These are phyloP conservation scores for Zoanthus gigantus DNA, from an alignment of 92 coral and sea anemone genomes.

Conservation along the genomic window DNA sequence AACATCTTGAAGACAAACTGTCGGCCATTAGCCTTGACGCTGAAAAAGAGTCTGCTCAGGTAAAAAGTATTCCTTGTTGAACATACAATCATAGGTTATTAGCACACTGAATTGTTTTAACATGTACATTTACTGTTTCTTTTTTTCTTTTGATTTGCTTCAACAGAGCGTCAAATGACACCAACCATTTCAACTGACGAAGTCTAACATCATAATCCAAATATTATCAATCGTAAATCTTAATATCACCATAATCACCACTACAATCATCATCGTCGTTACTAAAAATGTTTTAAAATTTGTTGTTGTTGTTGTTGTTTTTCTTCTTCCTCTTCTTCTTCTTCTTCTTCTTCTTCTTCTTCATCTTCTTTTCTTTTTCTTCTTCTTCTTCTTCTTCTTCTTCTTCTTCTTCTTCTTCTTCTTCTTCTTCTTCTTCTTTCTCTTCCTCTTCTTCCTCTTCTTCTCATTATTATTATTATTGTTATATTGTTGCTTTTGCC, in stretches of 20 bases:
- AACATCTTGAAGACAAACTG: slow-evolving; percentile 75
- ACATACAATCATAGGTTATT: neutral
- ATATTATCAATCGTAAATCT: too few relatives aligned
- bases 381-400: neutral
- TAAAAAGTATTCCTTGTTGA: neutral
- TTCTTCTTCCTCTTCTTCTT: neutral
- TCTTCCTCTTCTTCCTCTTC: neutral
- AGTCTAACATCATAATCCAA: neutral
- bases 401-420: neutral
- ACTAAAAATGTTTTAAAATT: too few relatives aligned
- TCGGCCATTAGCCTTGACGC: slow-evolving; percentile 79
- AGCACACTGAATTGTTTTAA: neutral
- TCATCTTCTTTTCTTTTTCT: neutral
- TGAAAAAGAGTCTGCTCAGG: slow-evolving; percentile 80
- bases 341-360: neutral
- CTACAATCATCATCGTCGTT: neutral
- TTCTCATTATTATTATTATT: neutral
- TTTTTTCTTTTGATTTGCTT: neutral
- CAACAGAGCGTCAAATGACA: neutral
- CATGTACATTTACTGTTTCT: neutral
- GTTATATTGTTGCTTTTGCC: neutral
- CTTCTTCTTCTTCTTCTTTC: neutral
- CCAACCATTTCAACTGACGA: neutral
- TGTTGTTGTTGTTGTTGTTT: too few relatives aligned
- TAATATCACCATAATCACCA: neutral